phyloP scores from a whole-genome alignment of 2,888 invertebrate species.

The Miltochrista miniata region DNA sequence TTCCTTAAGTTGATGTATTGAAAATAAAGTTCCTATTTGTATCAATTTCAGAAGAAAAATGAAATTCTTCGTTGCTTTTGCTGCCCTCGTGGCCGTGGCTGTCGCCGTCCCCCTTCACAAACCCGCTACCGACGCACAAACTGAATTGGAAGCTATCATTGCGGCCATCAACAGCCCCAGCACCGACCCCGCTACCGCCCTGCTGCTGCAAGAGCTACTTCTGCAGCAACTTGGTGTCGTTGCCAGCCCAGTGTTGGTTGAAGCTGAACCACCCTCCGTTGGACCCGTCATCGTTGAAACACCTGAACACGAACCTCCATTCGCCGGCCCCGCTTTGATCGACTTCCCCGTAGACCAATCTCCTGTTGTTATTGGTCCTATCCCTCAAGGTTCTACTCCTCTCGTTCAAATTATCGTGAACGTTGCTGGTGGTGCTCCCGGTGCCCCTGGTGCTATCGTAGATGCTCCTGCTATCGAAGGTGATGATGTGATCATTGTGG shows the following conservation, averaged over 20 bases:
- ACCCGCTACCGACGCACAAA: constrained; percentile 25
- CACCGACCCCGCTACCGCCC: constrained; percentile 58
- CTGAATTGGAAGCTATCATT: constrained; percentile 46
- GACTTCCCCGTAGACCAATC: constrained; percentile 22
- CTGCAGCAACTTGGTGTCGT: constrained; percentile 27
- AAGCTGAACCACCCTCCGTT: constrained; percentile 17
- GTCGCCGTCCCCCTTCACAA: constrained; percentile 41
- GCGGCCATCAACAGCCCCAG: constrained; percentile 59
- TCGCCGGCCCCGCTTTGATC: constrained; percentile 31
- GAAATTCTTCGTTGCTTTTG: constrained; percentile 62
- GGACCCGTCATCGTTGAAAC: constrained; percentile 32
- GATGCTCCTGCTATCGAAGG: constrained; percentile 8
- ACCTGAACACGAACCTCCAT: constrained; percentile 8
- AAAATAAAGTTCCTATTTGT: not conserved
- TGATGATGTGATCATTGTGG: not conserved
- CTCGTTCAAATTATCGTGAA: constrained; percentile 24
- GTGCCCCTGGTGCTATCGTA: constrained; percentile 9
- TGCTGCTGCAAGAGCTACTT: constrained; percentile 48
- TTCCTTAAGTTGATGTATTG: too few relatives aligned
- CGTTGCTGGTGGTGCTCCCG: constrained; percentile 16
- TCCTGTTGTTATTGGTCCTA: not conserved
- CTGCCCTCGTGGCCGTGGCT: constrained; percentile 52
- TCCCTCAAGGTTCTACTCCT: constrained; percentile 17
- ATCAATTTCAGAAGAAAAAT: constrained; percentile 31
- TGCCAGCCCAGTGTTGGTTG: not conserved